Percentiles rank a stretch among this genome's conserved stretches.
Evolutionary conservation across 2,888 invertebrate genomes (phyloP).

Genomic region (Limnephilus rhombicus): DNA sequence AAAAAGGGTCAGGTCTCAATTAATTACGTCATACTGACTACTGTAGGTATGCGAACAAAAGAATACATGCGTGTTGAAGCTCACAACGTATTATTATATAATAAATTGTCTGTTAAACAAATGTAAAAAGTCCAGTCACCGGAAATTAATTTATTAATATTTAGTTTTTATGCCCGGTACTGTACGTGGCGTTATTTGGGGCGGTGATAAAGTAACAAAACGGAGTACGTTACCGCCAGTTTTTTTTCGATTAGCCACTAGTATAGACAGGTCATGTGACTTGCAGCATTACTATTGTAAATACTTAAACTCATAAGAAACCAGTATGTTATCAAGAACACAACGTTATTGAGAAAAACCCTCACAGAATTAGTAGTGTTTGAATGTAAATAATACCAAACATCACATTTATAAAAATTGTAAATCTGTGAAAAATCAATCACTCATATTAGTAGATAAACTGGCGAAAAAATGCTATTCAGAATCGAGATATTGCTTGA

Average conservation of each 20-base stretch:
- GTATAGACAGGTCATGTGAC: no score
- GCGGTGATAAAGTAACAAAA: background rate
- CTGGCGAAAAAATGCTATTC: no score
- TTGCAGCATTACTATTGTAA: no score
- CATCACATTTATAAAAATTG: no score
- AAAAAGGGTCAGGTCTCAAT: background rate
- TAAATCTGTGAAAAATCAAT: no score
- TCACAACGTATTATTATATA: background rate
- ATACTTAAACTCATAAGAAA: no score
- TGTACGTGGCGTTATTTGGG: background rate
- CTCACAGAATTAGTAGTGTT: no score
- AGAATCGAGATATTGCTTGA: no score
- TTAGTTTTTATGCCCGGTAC: background rate
- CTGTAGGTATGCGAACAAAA: background rate
- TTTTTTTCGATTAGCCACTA: background rate
- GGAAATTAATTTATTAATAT: background rate
- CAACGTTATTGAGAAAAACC: no score
- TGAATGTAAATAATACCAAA: no score
- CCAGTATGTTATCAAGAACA: no score
- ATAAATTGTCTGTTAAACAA: background rate
- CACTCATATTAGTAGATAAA: no score
- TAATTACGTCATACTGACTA: background rate
- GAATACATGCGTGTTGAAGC: background rate
- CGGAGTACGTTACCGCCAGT: background rate
- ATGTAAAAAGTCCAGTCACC: background rate